Base-by-base conservation (phyloP, 2,113 vertebrate genomes). In the Prinia subflava region DNA sequence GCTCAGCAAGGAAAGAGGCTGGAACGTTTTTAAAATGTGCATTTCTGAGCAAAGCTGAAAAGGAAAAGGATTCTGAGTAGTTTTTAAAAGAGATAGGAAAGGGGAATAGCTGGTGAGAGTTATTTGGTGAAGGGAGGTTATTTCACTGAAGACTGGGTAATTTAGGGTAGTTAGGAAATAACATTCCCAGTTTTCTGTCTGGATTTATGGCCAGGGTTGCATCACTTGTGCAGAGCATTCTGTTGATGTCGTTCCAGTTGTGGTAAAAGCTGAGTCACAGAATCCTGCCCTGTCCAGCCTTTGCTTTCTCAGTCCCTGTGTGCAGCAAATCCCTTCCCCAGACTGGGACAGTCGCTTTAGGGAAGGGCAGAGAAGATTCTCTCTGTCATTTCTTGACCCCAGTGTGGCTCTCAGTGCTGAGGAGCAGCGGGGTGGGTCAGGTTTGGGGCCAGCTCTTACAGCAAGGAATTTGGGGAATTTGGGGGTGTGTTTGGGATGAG, bases 401-500 rank as follows among this genome's bases (percentile, higher is more conserved):
- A 49, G 7, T 0, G 8, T 7, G 27, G 50, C 50, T 78, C 0
- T 7, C 5, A 6, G 5, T 2, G 27, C 50, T 35, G 39, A 30
- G 24, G 56, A 41, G 28, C 35, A 5, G 37, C 0, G 4, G 9
- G 47, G 13, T 15, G 18, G 18, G 35, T 35, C 0, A 0, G 50
- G 22, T 42, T 69, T 12, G 18, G 68, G 27, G 49, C 41, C 5
- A 7, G 41, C 13, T 17, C 1, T 18, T 2, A 1, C 1, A 11
- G 18, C 2, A 6, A 13, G 27, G 64, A 53, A 21, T 41, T n/a
- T n/a, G n/a, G n/a, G n/a, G n/a, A n/a, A n/a, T n/a, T n/a, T n/a
- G n/a, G n/a, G n/a, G n/a, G n/a, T n/a, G n/a, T n/a, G n/a, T 13
- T 9, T 46, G 16, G 73, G 39, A 8, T 23, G 7, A 31, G 53